phyloP scores from a whole-genome alignment of 2,113 vertebrate genomes.

The Xiphophorus hellerii region DNA sequence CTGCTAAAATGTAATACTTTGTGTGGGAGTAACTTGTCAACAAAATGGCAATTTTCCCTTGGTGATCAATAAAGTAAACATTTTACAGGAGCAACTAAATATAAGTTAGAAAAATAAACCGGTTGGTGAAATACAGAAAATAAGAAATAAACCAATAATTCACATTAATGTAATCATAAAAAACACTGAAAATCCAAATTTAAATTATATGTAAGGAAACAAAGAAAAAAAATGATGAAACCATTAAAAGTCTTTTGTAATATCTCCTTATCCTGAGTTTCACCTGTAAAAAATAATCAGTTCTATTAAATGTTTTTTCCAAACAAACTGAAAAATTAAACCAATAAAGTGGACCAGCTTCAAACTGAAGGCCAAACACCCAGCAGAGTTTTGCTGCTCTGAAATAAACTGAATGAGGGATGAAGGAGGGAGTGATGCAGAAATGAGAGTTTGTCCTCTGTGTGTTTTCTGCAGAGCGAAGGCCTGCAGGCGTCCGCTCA shows the following conservation, averaged over 20 bases:
- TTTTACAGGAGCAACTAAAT: no score
- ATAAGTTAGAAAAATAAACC: no score
- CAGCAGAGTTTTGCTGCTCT: background rate
- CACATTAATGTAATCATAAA: background rate
- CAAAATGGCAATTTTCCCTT: no score
- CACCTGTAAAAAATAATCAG: background rate
- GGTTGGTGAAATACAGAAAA: no score
- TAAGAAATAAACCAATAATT: no score
- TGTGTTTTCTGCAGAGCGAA: background rate
- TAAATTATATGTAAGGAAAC: background rate
- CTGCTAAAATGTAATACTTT: no score
- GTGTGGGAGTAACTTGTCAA: no score
- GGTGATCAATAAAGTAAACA: no score
- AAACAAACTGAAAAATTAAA: background rate
- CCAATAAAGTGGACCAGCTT: background rate
- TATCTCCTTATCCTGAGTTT: background rate
- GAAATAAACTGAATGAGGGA: background rate
- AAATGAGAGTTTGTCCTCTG: background rate
- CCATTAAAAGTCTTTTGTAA: background rate
- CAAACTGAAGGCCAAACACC: background rate
- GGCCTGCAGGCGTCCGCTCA: slow-evolving; percentile 27
- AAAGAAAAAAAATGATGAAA: background rate
- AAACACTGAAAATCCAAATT: background rate
- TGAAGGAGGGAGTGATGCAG: background rate
- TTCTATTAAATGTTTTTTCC: background rate